Evolutionary conservation across 2,113 vertebrate species (phyloP), one percentile per base, ranked within the genome.

Genomic region (Rousettus leschenaultii): DNA sequence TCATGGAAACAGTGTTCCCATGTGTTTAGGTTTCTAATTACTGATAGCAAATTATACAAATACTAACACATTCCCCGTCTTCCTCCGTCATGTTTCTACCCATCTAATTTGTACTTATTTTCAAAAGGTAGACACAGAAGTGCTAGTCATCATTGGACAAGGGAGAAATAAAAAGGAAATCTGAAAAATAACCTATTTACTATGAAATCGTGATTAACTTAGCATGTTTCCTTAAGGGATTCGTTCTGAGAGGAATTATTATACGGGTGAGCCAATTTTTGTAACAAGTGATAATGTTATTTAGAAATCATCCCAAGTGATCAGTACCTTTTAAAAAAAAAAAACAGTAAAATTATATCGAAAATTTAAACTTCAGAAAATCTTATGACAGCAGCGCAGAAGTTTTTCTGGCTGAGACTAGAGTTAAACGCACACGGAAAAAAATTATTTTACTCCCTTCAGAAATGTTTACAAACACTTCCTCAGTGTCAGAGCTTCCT

Each of bases 141-240:
- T 9, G 28, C 24, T 38, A 65, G 88, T 78, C 35, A 55, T 78
- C 35, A 59, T 33, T 33, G 51, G 24, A 66, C 88, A 19, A 86
- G 94, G 24, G 38, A 30, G 19, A 5, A 77, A 12, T 45, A 35
- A 95, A 57, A 0, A 92, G 3, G 79, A 78, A 93, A 88, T 9
- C 0, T 80, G 30, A 95, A 48, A 45, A 51, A 89, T 22, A 92
- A 86, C 53, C 66, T 89, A 43, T 65, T 24, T 59, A 48, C 96
- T 87, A 84, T 74, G 66, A 97, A 55, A 93, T 82, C 61, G 35
- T 14, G 53, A 86, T 86, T 95, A 77, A 77, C 48, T 38, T 38
- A 94, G 95, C 22, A 77, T 0, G 12, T 40, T 96, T 63, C 9
- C 33, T 63, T 93, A 55, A 83, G 63, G 45, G 82, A n/a, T 61